Conservation (phyloP, 2,113 vertebrate genomes). For the Phainopepla nitens region DNA sequence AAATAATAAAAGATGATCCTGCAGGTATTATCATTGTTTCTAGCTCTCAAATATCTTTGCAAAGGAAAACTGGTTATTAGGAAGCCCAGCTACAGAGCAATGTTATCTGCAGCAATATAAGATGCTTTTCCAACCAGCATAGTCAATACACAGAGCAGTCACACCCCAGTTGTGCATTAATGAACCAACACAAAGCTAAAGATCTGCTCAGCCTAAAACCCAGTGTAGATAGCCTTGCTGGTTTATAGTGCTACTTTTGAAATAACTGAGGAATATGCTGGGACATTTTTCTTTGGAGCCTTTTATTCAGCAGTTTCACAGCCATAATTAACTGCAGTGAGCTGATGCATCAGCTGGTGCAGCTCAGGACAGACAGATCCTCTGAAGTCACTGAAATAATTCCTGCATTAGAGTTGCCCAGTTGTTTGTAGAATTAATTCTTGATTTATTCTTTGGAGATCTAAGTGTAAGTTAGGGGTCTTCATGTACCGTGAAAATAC, state of each 20-base stretch:
- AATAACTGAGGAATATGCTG: background rate
- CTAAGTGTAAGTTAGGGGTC: background rate
- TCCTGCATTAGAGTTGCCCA: background rate
- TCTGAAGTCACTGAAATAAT: background rate
- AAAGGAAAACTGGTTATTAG: background rate
- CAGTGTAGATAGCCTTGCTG: background rate
- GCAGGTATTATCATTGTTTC: conserved; percentile 10
- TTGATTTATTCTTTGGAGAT: background rate
- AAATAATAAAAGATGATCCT: background rate
- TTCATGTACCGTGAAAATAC: background rate
- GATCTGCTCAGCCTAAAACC: background rate
- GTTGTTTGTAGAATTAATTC: background rate
- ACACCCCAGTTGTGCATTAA: background rate
- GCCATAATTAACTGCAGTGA: background rate
- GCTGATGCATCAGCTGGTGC: background rate
- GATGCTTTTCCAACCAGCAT: background rate
- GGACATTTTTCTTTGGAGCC: background rate
- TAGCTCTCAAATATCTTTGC: background rate
- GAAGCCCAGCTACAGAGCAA: background rate
- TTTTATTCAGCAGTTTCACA: conserved; percentile 3
- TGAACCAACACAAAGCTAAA: background rate
- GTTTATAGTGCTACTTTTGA: background rate
- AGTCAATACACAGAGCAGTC: background rate
- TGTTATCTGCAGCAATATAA: background rate
- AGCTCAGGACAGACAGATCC: background rate